These are phyloP conservation scores for Ceyx melanurus DNA, from an alignment of 2,113 vertebrate genomes.

Conservation along the genomic window DNA sequence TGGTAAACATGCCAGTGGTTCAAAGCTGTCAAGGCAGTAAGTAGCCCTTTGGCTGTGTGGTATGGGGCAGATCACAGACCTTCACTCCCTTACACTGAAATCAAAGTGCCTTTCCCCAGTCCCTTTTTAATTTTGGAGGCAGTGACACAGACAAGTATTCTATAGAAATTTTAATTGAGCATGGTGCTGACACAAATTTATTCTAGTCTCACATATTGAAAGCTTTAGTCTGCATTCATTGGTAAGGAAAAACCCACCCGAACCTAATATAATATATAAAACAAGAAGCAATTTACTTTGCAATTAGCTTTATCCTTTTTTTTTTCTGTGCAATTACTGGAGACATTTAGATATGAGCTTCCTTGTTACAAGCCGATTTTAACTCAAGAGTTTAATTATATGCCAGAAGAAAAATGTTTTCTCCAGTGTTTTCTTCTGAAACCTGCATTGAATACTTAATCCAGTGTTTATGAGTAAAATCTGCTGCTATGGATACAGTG, in stretches of 20 bases:
- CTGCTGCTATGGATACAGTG: conserved; percentile 71
- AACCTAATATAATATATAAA: background rate
- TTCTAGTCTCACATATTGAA: background rate
- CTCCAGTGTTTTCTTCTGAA: conserved; percentile 41
- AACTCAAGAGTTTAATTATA: conserved; percentile 59
- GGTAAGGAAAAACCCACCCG: background rate
- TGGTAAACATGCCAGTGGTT: background rate
- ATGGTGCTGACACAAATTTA: background rate
- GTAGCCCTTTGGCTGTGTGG: background rate
- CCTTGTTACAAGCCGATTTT: conserved; percentile 40
- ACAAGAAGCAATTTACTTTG: conserved; percentile 33
- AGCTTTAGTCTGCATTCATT: background rate
- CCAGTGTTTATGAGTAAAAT: conserved; percentile 42
- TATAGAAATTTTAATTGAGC: background rate
- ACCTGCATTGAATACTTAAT: conserved; percentile 32
- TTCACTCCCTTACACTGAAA: background rate
- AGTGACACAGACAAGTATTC: background rate
- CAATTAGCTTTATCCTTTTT: conserved; percentile 19
- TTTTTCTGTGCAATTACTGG: background rate
- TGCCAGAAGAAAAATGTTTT: conserved; percentile 38
- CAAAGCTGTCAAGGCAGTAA: background rate
- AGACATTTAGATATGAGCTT: conserved; percentile 37
- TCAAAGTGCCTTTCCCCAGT: background rate
- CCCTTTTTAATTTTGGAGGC: background rate
- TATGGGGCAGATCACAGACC: rapidly evolving